Conservation (phyloP, 2,888 invertebrate genomes). For the Ceriagrion tenellum region DNA sequence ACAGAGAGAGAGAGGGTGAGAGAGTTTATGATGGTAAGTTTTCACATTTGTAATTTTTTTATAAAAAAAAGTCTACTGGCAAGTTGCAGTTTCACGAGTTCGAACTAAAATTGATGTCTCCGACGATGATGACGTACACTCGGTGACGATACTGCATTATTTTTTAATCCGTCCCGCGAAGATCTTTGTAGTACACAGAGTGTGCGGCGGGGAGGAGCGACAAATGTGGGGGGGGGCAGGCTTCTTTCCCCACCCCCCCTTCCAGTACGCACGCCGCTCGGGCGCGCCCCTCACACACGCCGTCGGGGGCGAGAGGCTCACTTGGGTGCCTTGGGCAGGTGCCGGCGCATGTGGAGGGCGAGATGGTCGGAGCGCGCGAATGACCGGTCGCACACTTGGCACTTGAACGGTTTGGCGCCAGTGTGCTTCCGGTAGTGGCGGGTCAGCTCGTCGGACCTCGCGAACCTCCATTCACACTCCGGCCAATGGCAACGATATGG, state of each 20-base stretch:
- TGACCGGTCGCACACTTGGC: constrained; percentile 80
- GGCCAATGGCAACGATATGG: constrained; percentile 81
- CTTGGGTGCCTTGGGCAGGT: constrained; percentile 91
- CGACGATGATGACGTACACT: neutral
- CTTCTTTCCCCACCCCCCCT: neutral
- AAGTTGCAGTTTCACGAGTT: neutral
- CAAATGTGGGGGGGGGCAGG: neutral
- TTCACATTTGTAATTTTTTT: neutral
- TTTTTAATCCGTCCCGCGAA: neutral
- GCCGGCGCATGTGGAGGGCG: constrained; percentile 82
- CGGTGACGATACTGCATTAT: neutral
- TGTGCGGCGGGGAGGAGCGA: neutral
- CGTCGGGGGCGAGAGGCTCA: constrained; percentile 76
- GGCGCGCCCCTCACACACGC: too few relatives aligned
- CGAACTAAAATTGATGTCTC: neutral
- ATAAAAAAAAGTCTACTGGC: constrained; percentile 32
- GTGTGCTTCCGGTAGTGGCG: constrained; percentile 82
- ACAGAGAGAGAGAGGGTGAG: neutral
- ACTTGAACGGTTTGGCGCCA: constrained; percentile 82
- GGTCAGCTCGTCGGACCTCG: constrained; percentile 81
- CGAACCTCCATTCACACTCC: constrained; percentile 81
- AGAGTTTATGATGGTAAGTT: neutral
- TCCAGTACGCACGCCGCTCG: neutral
- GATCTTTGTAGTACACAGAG: neutral
- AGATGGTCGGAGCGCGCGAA: constrained; percentile 82